A percentile compares a stretch with the other conserved stretches of the same genome.
Evolutionary conservation across 1,140 invertebrate species (phyloP).

Genomic region (Atta cephalotes): DNA sequence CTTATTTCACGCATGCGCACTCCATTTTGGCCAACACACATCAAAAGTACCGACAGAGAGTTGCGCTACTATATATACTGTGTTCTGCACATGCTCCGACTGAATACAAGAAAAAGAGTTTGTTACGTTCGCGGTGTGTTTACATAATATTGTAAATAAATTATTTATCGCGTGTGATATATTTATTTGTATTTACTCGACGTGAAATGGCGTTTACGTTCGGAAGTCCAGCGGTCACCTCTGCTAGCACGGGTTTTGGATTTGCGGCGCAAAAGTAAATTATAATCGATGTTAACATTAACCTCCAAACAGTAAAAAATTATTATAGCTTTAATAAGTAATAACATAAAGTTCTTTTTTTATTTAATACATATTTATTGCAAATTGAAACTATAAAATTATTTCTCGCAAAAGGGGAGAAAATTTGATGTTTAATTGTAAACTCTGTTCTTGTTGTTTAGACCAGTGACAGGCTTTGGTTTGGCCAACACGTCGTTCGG

Average conservation of each 20-base stretch:
- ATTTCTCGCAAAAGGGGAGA: not conserved
- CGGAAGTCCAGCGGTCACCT: constrained; percentile 77
- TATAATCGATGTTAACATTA: constrained; percentile 21
- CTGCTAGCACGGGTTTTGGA: constrained; percentile 74
- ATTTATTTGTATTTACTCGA: not conserved
- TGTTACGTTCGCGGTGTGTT: not conserved
- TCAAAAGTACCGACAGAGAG: no score
- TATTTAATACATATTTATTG: not conserved
- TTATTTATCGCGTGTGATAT: not conserved
- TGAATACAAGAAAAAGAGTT: not conserved
- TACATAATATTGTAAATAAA: constrained; percentile 22
- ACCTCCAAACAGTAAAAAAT: constrained; percentile 26
- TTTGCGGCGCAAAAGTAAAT: constrained; percentile 78
- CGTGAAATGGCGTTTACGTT: constrained; percentile 75
- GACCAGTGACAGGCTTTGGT: constrained; percentile 72
- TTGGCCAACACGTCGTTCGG: constrained; percentile 73
- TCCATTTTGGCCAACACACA: no score
- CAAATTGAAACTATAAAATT: constrained; percentile 9
- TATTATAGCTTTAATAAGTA: not conserved
- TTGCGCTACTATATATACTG: no score
- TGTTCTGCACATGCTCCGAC: no score
- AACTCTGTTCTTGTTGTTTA: constrained; percentile 43
- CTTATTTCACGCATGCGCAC: no score
- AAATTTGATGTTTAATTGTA: constrained; percentile 11
- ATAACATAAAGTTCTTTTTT: not conserved